phyloP scores from a whole-genome alignment of 2,113 vertebrate genomes.

The Callithrix jacchus region DNA sequence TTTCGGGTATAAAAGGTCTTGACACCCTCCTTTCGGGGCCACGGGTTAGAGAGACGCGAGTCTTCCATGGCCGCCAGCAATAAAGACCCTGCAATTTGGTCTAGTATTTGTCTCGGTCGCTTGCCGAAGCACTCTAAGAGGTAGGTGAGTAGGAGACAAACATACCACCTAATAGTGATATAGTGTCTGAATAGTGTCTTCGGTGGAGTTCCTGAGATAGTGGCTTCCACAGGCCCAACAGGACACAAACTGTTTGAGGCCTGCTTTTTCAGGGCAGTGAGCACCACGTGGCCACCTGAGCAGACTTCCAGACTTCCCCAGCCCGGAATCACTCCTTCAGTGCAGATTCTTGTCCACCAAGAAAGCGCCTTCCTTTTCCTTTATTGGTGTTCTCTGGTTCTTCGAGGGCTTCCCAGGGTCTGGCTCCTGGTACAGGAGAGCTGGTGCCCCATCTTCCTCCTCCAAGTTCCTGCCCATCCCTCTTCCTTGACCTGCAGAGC shows the following conservation, averaged over 20 bases:
- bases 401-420: background rate
- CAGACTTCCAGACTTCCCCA: background rate
- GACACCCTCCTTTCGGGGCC: too few relatives aligned
- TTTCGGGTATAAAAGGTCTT: too few relatives aligned
- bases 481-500: background rate
- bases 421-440: rapidly evolving
- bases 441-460: background rate
- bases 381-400: background rate
- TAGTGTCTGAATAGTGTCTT: background rate
- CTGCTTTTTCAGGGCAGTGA: rapidly evolving
- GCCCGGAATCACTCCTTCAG: too few relatives aligned
- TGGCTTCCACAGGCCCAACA: rapidly evolving
- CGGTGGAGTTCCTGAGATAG: background rate
- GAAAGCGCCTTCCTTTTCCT: background rate
- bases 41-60: rapidly evolving
- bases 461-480: rapidly evolving
- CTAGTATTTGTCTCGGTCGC: too few relatives aligned
- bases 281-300: rapidly evolving
- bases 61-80: rapidly evolving
- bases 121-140: background rate
- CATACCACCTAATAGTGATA: rapidly evolving
- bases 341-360: too few relatives aligned
- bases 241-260: too few relatives aligned
- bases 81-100: too few relatives aligned
- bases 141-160: background rate